A percentile compares a stretch with the other conserved stretches of the same genome.
phyloP scores from a whole-genome alignment of 2,888 invertebrate genomes.

The Melitaea athalia region DNA sequence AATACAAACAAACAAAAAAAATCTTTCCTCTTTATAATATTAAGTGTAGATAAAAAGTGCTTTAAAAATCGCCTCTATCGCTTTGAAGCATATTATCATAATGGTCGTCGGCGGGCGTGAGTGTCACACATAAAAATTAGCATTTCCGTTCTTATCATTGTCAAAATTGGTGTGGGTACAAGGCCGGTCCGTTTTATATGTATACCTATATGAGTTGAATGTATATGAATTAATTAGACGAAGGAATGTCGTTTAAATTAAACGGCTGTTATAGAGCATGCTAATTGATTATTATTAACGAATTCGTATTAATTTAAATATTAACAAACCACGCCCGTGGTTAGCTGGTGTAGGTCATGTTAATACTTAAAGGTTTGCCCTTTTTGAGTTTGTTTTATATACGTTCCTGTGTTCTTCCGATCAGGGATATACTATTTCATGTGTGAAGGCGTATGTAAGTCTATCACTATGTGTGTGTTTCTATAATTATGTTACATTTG shows the following conservation, averaged over 20 bases:
- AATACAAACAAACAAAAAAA: too few species aligned
- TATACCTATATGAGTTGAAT: not conserved
- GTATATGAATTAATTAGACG: not conserved
- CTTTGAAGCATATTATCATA: conserved; percentile 1
- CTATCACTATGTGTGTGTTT: too few species aligned
- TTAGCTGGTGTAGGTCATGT: too few species aligned
- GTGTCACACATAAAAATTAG: conserved; percentile 45
- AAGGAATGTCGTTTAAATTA: conserved; percentile 2
- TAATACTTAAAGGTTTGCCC: too few species aligned
- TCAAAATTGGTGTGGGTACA: conserved; percentile 38
- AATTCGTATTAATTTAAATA: not conserved
- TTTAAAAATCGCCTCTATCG: not conserved
- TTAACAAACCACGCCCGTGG: not conserved
- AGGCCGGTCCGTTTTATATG: conserved; percentile 24
- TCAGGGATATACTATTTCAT: too few species aligned
- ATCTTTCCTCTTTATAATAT: too few species aligned
- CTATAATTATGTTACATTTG: too few species aligned
- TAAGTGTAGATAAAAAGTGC: too few species aligned
- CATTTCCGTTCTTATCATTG: conserved; percentile 45
- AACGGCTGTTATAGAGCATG: not conserved
- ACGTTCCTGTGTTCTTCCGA: too few species aligned
- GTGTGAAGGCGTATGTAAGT: too few species aligned
- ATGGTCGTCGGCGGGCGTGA: conserved; percentile 29
- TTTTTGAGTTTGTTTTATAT: too few species aligned
- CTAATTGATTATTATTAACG: not conserved